Evolutionary conservation across 37 sponge, comb jelly and placozoan species (phyloP), one percentile per base, ranked within the genome.

Genomic region (Petrosia ficiformis): DNA sequence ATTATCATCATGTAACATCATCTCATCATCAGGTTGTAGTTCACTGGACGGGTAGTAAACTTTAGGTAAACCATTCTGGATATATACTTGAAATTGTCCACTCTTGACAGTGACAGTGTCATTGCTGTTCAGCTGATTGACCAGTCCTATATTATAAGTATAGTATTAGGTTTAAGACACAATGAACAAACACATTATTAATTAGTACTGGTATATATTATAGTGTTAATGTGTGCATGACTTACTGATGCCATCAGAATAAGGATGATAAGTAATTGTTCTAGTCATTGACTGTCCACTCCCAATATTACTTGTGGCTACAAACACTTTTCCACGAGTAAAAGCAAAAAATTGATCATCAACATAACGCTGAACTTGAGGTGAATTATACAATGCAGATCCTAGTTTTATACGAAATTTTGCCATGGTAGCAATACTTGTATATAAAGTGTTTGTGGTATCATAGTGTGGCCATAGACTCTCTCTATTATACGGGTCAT

Each of bases 221-320:
- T 10, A 19, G 16, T 10, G 16, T 10, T 19, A 19, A 48, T 48
- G 54, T 48, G 54, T 16, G 54, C 10, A 19, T 8, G 69, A 16
- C 77, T 69, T 58, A 88, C 89, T 56, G 65, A 76, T 80, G 21
- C 90, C 90, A 71, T 72, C 68, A n/a, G 67, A 30, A 44, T 92
- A 92, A 48, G 92, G 92, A 39, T 87, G 84, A 64, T 87, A 87
- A n/a, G 88, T 87, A 70, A 92, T 92, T 4, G 88, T 70, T 5
- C 77, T 59, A 59, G 77, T 42, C 1, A 83, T 44, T 28, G 65
- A 61, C 58, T 74, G 70, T 8, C 87, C 87, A 68, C 59, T 76
- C 1, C 92, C 92, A 74, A 83, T 65, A 56, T 92, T 92, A 22
- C 73, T 83, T 2, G 88, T 87, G 48, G 77, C 88, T 25, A 92